phyloP scores from a whole-genome alignment of 2,797 vertebrate species.

The Staurois parvus region DNA sequence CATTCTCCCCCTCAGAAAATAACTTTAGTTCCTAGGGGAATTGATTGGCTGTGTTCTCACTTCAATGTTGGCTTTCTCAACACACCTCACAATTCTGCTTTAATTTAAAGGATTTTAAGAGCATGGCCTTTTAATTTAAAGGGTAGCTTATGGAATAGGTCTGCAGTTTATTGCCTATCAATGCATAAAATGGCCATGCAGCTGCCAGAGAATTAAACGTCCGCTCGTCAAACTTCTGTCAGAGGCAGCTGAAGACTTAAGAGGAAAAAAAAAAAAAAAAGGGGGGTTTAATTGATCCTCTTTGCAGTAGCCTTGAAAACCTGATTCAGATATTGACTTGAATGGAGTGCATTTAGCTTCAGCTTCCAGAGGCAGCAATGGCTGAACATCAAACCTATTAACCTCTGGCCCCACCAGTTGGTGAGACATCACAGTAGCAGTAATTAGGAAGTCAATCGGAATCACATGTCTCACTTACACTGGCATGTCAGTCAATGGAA shows the following conservation, averaged over 20 bases:
- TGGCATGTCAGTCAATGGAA: slow-evolving; percentile 87
- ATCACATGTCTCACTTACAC: slow-evolving; percentile 91
- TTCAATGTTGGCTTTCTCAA: no score
- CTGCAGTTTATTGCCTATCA: slow-evolving; percentile 28
- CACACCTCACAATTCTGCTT: neutral
- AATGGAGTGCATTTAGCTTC: slow-evolving; percentile 75
- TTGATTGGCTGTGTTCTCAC: no score
- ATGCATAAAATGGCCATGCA: slow-evolving; percentile 22
- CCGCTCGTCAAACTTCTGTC: slow-evolving; percentile 76
- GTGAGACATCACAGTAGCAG: slow-evolving; percentile 91
- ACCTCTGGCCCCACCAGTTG: slow-evolving; percentile 88
- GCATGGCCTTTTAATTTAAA: neutral
- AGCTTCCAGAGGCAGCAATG: slow-evolving; percentile 76
- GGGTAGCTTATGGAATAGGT: neutral
- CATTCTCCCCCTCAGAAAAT: no score
- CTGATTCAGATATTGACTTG: slow-evolving; percentile 84
- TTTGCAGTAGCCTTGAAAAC: slow-evolving; percentile 82
- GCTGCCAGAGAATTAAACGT: slow-evolving; percentile 62
- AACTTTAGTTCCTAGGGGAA: no score
- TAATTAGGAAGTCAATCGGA: slow-evolving; percentile 97
- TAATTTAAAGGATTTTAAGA: neutral
- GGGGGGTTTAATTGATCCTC: slow-evolving; percentile 81
- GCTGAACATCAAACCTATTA: slow-evolving; percentile 90
- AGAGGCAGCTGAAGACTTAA: slow-evolving; percentile 68
- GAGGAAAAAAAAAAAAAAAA: slow-evolving; percentile 25